Base-by-base conservation (phyloP, 2,888 invertebrate genomes). In the Sarcophaga rosellei region DNA sequence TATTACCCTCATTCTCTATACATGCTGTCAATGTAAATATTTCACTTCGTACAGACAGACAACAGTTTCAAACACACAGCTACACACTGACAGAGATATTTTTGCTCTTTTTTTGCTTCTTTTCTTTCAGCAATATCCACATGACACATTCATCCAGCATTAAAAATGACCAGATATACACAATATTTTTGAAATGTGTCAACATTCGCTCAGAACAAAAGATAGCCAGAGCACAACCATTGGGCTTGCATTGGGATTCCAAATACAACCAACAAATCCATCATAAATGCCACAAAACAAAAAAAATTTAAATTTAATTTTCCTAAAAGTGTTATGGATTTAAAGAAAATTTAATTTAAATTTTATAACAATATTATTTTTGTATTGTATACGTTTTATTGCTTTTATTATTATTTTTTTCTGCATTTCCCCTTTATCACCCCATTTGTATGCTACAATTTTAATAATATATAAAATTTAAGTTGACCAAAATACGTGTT, bases 381-480 rank as follows among this genome's bases (percentile, higher is more conserved):
- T 53, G 8, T 35, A 35, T 35, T 35, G 10, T 35, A 35, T 35
- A 35, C 35, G 8, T 10, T 35, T 35, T 35, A 35, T 35, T 35
- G 35, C 2, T 35, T 35, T 15, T 53, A 47, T 47, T 10, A 15
- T 53, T 15, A 53, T 15, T 15, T 17, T 47, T 53, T 53, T 53
- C 17, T 53, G 12, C 17, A 12, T 53, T 17, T 17, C 0, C 17
- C 53, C 1, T 53, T 15, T 0, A 12, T 20, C 47, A 35, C 17
- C 25, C 25, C 11, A 66, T 8, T 25, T 63, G 12, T 66, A 73
- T 74, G 78, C 81, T 63, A 68, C 61, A 78, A 35, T 61, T 74
- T 85, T 74, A 75, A 81, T 75, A 79, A 78, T 81, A 66, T 45
- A 77, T 69, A 23, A 75, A 74, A 73, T 72, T 59, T 68, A 80